phyloP scores from a whole-genome alignment of 2,888 invertebrate species.

The Drosophila borborema region DNA sequence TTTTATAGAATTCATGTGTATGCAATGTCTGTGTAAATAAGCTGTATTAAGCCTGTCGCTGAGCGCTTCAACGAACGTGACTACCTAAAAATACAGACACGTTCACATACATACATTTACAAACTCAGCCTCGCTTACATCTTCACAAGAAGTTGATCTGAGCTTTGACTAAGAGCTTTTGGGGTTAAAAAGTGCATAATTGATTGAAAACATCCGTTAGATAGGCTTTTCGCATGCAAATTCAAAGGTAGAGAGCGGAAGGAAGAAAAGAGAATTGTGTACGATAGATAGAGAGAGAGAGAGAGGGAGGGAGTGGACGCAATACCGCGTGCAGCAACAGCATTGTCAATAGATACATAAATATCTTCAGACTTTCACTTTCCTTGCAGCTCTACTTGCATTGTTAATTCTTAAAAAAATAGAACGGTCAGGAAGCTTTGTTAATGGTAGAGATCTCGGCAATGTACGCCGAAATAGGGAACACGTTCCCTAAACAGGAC shows the following conservation, averaged over 20 bases:
- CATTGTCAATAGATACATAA: neutral
- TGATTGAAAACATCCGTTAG: conserved; percentile 6
- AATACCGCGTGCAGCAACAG: neutral
- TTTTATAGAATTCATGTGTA: conserved; percentile 32
- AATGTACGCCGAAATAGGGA: neutral
- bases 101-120: conserved; percentile 3
- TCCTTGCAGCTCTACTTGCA: neutral
- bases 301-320: neutral
- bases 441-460: conserved; percentile 1
- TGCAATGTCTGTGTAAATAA: conserved; percentile 12
- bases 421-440: neutral
- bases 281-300: no score
- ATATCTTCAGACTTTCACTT: neutral
- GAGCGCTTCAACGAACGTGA: conserved; percentile 7
- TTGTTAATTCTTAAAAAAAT: neutral
- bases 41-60: conserved; percentile 24
- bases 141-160: neutral
- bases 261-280: neutral
- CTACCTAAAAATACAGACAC: neutral
- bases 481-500: conserved; percentile 31
- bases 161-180: conserved; percentile 26
- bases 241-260: no score
- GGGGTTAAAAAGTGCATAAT: conserved; percentile 12
- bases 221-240: neutral
- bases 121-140: neutral